Evolutionary conservation across 2,888 invertebrate genomes (phyloP), one percentile per base, ranked within the genome.

Genomic region (Drosophila mettleri): DNA sequence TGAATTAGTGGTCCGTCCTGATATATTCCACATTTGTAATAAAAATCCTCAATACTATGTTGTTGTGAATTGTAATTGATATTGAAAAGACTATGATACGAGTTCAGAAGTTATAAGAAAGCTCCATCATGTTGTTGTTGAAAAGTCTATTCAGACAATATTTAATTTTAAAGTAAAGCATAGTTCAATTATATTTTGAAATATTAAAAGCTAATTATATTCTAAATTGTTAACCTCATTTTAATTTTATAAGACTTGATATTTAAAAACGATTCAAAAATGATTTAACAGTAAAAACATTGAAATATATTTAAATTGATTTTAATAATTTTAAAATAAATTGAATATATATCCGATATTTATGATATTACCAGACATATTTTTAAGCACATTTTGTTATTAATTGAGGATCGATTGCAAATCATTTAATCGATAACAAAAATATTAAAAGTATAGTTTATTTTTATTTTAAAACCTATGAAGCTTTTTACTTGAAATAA

Each of bases 21-120:
- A 73, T 68, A 62, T 73, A 58, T 46, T 49, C 53, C 74, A 43
- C 57, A 61, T 29, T 6, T 16, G 16, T 24, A 10, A 43, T n/a
- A 43, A 51, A 22, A 8, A 27, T 10, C 14, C 16, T 20, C 14
- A 20, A 27, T 27, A 27, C 27, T 29, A 6, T 16, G 24, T 27
- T 27, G n/a, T 45, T 27, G 5, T n/a, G 5, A 27, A 43, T 43
- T 10, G n/a, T n/a, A n/a, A n/a, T n/a, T n/a, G n/a, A n/a, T n/a
- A n/a, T n/a, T n/a, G n/a, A n/a, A n/a, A n/a, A n/a, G 1, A 24
- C 9, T 38, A 14, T 33, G 33, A 33, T 33, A 33, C 16, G 18
- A 18, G 14, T 4, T 38, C 6, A 10, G 5, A 3, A 20, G 6
- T 6, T 20, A 20, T 22, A 22, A 12, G 12, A 1, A 14, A 27